Conservation (phyloP, 2,797 vertebrate genomes). For the Melanotaenia pygmaea region DNA sequence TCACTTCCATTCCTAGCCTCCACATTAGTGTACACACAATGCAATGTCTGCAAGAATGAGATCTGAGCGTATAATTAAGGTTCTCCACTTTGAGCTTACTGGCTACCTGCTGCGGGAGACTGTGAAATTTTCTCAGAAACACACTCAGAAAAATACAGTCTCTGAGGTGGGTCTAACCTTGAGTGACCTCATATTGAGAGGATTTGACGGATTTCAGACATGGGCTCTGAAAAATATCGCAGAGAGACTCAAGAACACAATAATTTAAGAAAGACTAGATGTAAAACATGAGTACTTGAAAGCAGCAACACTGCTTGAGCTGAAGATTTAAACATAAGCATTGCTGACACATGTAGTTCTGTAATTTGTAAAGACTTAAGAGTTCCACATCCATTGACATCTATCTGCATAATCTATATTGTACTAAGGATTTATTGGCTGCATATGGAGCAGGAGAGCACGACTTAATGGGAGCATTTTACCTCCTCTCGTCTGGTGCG, state of each 20-base stretch:
- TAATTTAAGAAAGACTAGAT: constrained; percentile 30
- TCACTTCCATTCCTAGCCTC: constrained; percentile 47
- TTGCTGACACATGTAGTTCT: constrained; percentile 47
- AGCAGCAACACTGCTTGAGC: constrained; percentile 18
- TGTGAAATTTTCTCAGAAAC: constrained; percentile 43
- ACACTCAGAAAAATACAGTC: constrained; percentile 19
- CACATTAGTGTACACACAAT: constrained; percentile 28
- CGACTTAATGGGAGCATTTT: constrained; percentile 43
- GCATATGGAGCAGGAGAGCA: constrained; percentile 50
- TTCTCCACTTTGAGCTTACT: constrained; percentile 39
- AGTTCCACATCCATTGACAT: constrained; percentile 63
- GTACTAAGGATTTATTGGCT: constrained; percentile 68
- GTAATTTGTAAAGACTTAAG: constrained; percentile 59
- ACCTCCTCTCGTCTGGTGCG: constrained; percentile 36
- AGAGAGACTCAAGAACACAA: constrained; percentile 13
- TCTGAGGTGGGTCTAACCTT: constrained; percentile 36
- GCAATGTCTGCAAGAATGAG: constrained; percentile 49
- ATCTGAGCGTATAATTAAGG: constrained; percentile 62
- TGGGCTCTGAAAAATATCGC: constrained; percentile 15
- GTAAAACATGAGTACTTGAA: constrained; percentile 27
- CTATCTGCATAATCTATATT: constrained; percentile 72
- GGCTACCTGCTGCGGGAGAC: constrained; percentile 54
- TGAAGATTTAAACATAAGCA: constrained; percentile 30
- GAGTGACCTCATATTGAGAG: constrained; percentile 36
- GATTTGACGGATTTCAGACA: constrained; percentile 28